Evolutionary conservation across 2,888 invertebrate genomes (phyloP).

Genomic region (Archips crataeganus): DNA sequence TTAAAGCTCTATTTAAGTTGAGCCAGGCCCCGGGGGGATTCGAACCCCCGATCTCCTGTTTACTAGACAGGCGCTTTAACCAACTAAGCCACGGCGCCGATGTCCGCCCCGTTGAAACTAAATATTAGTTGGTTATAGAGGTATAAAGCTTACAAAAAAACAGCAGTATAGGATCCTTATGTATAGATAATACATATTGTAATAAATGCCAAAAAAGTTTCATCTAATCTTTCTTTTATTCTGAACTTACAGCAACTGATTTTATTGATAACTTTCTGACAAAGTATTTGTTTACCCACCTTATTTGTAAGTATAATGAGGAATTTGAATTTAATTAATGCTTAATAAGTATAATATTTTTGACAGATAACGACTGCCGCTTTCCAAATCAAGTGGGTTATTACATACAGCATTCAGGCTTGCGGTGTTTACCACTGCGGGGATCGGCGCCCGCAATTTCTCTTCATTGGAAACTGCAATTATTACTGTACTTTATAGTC

Average conservation of each 20-base stretch:
- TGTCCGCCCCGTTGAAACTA: conserved; percentile 53
- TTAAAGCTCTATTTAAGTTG: conserved; percentile 17
- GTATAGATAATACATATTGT: background rate
- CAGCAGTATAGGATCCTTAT: background rate
- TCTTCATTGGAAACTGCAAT: conserved; percentile 50
- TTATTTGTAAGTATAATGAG: conserved; percentile 39
- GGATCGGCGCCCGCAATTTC: conserved; percentile 53
- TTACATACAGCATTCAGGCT: conserved; percentile 77
- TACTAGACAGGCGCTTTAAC: conserved; percentile 86
- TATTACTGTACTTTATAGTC: conserved; percentile 53
- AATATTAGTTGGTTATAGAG: conserved; percentile 27
- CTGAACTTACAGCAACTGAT: background rate
- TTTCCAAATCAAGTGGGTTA: conserved; percentile 88
- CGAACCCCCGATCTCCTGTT: conserved; percentile 86
- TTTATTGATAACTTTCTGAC: conserved; percentile 21
- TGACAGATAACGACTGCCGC: conserved; percentile 88
- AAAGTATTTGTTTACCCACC: conserved; percentile 23
- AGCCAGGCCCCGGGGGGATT: conserved; percentile 84
- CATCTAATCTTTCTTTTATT: background rate
- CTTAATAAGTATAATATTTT: conserved; percentile 35
- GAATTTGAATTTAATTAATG: conserved; percentile 44
- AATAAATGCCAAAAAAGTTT: background rate
- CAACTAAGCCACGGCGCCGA: conserved; percentile 86
- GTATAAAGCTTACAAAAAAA: background rate
- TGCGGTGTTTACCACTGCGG: conserved; percentile 74